Evolutionary conservation across 2,113 vertebrate species (phyloP), one percentile per base, ranked within the genome.

Genomic region (Delphinus delphis): DNA sequence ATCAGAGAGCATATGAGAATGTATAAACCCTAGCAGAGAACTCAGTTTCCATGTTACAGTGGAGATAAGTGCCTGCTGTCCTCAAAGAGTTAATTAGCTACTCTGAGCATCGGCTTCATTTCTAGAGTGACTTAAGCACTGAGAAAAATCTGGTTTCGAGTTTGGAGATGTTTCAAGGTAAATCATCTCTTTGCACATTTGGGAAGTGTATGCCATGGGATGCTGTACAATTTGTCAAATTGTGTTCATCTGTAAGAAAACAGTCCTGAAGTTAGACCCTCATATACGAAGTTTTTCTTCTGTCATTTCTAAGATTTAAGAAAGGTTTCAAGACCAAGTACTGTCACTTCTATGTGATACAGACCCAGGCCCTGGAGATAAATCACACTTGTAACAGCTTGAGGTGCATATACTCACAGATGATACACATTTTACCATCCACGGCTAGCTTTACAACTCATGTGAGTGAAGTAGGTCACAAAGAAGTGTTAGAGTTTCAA

Each of bases 391-490:
- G 86, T 60, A 81, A 76, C 63, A 6, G 15, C 70, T 93, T 62
- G 74, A 83, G 76, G 84, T 93, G n/a, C 83, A 12, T 93, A 93
- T 90, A 87, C 63, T 96, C 93, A 63, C 74, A 80, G 83, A 88
- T 92, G 74, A 97, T 90, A 44, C 3, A 44, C 63, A 62, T 81
- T 92, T 96, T 92, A 94, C 38, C 90, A 95, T 94, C 90, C 84
- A 90, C 3, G 47, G 92, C 4, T 2, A 90, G 92, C 70, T 95
- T 76, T 84, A 77, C 44, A 73, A 95, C 70, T 90, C 76, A 36
- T 76, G 31, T n/a, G 93, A 96, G 71, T 71, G 95, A 98, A 98
- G 90, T 97, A 97, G 96, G 97, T 97, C 96, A 97, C 96, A 58
- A 70, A 82, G 88, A 96, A 89, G 36, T 62, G 63, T 88, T 60